Base-by-base conservation (phyloP, 2,888 invertebrate genomes). In the Axea sp. region DNA sequence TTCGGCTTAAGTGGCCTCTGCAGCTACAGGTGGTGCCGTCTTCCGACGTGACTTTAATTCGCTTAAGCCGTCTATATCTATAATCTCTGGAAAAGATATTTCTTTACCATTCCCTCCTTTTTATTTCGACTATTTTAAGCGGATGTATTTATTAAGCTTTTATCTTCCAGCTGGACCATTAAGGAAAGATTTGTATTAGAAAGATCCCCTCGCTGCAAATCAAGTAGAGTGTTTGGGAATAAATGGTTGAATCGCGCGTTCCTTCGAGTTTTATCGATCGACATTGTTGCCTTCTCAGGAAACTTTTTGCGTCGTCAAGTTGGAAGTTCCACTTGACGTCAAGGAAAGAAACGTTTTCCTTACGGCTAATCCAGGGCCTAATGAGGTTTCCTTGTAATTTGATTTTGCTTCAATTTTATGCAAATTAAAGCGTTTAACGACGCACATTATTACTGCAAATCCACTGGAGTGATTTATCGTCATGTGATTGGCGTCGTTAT, bases 21-120 rank as follows among this genome's bases (percentile, higher is more conserved):
- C 6, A 69, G 77, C 82, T 80, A 82, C 80, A 84, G 80, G 82
- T 82, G 80, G 79, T 39, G 17, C 3, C 62, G 69, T 68, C 71
- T 55, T 35, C 71, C 57, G 30, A 59, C 59, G 49, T 15, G 51
- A 73, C 78, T 80, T 80, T 78, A 78, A 81, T 81, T 80, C 77
- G 77, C 77, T 78, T 76, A 39, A 77, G 33, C 35, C 39, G 37
- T 19, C 51, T 19, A 33, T 53, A 49, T 47, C 55, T 37, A 35
- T 49, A 69, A 55, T 43, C 67, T n/a, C 14, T n/a, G n/a, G n/a
- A n/a, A n/a, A n/a, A n/a, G n/a, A n/a, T n/a, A n/a, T n/a, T n/a
- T n/a, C n/a, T n/a, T n/a, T n/a, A n/a, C 26, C 22, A n/a, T 6
- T 39, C 65, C 60, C 17, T 19, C 37, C 37, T n/a, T n/a, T n/a